phyloP scores from a whole-genome alignment of 2,113 vertebrate genomes.

The Euleptes europaea region DNA sequence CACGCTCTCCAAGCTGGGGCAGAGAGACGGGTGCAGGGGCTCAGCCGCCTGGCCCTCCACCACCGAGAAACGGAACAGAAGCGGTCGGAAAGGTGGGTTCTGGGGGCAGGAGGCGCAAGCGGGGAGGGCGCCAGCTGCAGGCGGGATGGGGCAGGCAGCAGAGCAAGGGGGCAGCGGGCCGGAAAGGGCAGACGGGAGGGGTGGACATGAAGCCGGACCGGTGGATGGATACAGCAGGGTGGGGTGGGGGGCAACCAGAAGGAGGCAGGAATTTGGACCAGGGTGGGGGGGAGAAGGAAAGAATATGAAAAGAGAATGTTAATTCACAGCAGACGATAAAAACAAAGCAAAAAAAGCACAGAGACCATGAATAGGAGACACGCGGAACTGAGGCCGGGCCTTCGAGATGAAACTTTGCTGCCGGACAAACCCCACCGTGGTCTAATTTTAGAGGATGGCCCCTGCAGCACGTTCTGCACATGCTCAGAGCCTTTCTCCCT shows the following conservation, averaged over 20 bases:
- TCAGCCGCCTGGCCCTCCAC: slow-evolving; percentile 40
- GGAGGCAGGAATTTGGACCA: not conserved
- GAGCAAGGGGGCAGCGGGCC: not conserved
- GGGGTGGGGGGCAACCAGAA: not conserved
- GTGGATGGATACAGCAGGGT: not conserved
- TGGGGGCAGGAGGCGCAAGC: not conserved
- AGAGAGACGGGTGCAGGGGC: slow-evolving; percentile 5
- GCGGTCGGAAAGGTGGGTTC: slow-evolving; percentile 16
- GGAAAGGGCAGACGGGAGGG: not conserved
- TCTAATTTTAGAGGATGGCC: too few species aligned
- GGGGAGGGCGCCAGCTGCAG: slow-evolving; percentile 18
- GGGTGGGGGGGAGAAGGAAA: not conserved
- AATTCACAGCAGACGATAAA: slow-evolving; percentile 3
- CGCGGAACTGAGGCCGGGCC: not conserved
- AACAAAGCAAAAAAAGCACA: not conserved
- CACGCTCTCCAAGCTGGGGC: not conserved
- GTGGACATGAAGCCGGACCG: not conserved
- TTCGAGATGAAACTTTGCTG: too few species aligned
- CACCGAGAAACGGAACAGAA: slow-evolving; percentile 61
- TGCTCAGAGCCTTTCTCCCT: too few species aligned
- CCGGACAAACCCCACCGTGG: too few species aligned
- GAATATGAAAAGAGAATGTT: slow-evolving; percentile 6
- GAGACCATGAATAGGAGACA: not conserved
- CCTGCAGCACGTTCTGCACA: too few species aligned
- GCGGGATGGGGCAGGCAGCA: not conserved